Base-by-base conservation (phyloP, 1,140 invertebrate species). In the Aphis craccivora region DNA sequence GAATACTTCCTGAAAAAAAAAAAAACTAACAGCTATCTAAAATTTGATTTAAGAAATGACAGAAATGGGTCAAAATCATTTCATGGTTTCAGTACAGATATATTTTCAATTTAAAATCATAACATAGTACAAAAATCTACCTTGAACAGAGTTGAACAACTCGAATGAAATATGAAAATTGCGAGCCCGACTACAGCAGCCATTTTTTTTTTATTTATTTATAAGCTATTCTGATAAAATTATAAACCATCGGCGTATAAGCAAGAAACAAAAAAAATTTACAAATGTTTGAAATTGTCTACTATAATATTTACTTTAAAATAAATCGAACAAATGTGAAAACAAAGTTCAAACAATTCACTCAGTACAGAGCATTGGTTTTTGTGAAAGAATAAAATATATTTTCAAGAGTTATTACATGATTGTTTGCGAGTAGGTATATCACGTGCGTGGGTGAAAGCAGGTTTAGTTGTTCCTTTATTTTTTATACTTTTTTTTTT, bases 321-420 rank as follows among this genome's bases (percentile, higher is more conserved):
- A 67, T 67, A n/a, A 67, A 30, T 76, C 30, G 14, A 30, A 76
- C 14, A n/a, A 76, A n/a, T 76, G 60, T 76, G 30, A n/a, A 76
- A n/a, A 76, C 60, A 76, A 76, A 76, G 60, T 76, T 76, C 60
- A n/a, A 76, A n/a, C 60, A 76, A 76, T 76, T 67, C 14, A 76
- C 14, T 76, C 30, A 76, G 14, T 14, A 18, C 4, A 7, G n/a
- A n/a, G 60, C 14, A 18, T 76, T n/a, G 14, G 14, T 35, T 76
- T 76, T 76, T 76, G 14, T 1, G 25, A 76, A 76, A 14, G n/a
- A 76, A 76, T n/a, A 76, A 76, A 76, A 76, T 76, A 4, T 76
- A 76, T 76, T 76, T 67, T n/a, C 30, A 76, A n/a, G 14, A 76
- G n/a, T 76, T 76, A 76, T 76, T 76, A 6, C 14, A 14, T 35